Evolutionary conservation across 2,888 invertebrate genomes (phyloP).

Genomic region (Ferrisia virgata): DNA sequence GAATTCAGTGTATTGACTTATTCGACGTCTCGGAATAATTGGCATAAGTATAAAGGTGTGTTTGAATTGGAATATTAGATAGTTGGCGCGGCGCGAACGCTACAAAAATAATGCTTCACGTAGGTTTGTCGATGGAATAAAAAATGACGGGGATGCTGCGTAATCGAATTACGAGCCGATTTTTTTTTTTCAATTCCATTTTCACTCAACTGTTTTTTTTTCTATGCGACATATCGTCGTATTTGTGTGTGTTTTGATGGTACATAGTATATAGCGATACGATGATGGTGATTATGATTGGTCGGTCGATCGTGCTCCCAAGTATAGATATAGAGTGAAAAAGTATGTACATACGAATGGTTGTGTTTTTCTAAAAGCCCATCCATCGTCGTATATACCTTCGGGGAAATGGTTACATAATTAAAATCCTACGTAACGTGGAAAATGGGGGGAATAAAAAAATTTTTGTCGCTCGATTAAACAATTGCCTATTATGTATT

Average conservation of each 20-base stretch:
- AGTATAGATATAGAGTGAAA: too few species aligned
- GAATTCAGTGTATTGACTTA: not conserved
- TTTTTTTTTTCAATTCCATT: not conserved
- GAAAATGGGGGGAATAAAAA: too few species aligned
- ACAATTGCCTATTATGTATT: not conserved
- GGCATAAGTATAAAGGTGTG: not conserved
- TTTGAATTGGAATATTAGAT: not conserved
- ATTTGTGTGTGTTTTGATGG: too few species aligned
- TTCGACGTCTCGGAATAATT: not conserved
- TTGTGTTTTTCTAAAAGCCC: not conserved
- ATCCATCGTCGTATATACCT: not conserved
- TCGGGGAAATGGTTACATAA: not conserved
- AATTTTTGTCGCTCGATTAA: not conserved
- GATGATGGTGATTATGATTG: too few species aligned
- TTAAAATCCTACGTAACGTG: not conserved
- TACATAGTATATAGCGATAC: too few species aligned
- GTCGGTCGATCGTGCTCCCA: too few species aligned
- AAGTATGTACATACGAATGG: not conserved
- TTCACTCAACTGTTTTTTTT: not conserved
- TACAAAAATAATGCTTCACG: not conserved
- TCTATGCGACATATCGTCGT: too few species aligned
- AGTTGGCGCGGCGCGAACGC: not conserved
- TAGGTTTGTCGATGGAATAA: not conserved
- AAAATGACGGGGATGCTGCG: not conserved
- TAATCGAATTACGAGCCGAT: not conserved